Evolutionary conservation across 1,140 invertebrate species (phyloP).

Genomic region (Belonocnema kinseyi): DNA sequence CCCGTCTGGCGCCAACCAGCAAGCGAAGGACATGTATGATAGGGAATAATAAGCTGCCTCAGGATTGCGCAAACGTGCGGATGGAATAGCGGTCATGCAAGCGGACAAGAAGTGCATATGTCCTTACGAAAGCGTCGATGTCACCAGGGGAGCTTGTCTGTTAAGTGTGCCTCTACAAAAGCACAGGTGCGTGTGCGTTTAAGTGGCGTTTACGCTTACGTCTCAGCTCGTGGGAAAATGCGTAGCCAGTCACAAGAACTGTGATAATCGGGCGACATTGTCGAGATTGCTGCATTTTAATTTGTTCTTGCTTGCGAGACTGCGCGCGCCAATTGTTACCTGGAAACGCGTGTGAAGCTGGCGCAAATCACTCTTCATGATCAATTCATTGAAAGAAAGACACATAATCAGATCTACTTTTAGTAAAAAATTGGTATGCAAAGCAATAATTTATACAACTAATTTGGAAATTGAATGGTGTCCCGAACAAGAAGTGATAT

Average conservation of each 20-base stretch:
- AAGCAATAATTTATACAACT: neutral
- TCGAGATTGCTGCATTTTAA: slow-evolving; percentile 46
- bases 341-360: slow-evolving; percentile 9
- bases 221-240: slow-evolving; percentile 50
- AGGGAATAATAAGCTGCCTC: slow-evolving; percentile 26
- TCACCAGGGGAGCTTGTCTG: slow-evolving; percentile 12
- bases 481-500: neutral
- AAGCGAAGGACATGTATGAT: slow-evolving; percentile 42
- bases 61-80: slow-evolving; percentile 26
- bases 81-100: slow-evolving; percentile 24
- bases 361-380: slow-evolving; percentile 3
- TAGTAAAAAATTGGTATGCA: neutral
- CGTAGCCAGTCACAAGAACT: slow-evolving; percentile 31
- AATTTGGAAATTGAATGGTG: neutral
- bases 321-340: neutral
- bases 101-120: slow-evolving; percentile 32
- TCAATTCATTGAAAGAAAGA: neutral
- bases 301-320: slow-evolving; percentile 31
- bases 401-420: neutral
- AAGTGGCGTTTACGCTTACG: slow-evolving; percentile 7
- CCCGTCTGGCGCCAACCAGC: slow-evolving; percentile 47
- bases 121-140: slow-evolving; percentile 43
- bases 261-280: slow-evolving; percentile 52
- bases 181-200: neutral
- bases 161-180: slow-evolving; percentile 3